Conservation (phyloP, 2,113 vertebrate species). For the Pica pica region DNA sequence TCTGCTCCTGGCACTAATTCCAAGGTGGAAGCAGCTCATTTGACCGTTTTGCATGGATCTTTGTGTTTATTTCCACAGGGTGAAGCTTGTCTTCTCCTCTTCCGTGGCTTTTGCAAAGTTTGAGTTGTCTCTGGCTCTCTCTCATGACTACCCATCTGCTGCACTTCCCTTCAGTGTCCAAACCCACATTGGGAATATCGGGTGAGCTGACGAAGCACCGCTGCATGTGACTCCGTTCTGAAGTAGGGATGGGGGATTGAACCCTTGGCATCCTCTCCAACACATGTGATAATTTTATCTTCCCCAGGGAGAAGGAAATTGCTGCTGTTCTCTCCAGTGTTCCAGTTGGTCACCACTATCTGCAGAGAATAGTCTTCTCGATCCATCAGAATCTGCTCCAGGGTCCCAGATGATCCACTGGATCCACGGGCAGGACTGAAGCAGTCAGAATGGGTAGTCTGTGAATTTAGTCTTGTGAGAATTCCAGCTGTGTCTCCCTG, state of each 20-base stretch:
- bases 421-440: neutral
- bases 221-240: neutral
- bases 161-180: slow-evolving; percentile 59
- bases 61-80: slow-evolving; percentile 38
- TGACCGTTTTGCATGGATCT: neutral
- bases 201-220: slow-evolving; percentile 57
- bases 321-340: slow-evolving; percentile 58
- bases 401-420: neutral
- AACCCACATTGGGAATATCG: slow-evolving; percentile 57
- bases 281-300: neutral
- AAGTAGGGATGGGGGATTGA: neutral
- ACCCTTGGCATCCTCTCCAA: fast-evolving
- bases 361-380: slow-evolving; percentile 62
- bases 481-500: neutral
- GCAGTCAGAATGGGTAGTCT: neutral
- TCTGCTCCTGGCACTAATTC: neutral
- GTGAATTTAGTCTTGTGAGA: neutral
- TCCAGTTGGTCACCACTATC: slow-evolving; percentile 66
- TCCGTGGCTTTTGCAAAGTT: slow-evolving; percentile 70
- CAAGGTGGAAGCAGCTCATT: neutral
- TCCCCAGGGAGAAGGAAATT: slow-evolving; percentile 67
- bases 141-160: slow-evolving; percentile 59
- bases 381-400: slow-evolving; percentile 64
- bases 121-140: slow-evolving; percentile 65
- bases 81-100: slow-evolving; percentile 75